Percentiles rank a stretch among this genome's conserved stretches.
These are phyloP conservation scores for Crotalus helleri DNA, from an alignment of 2,113 vertebrate genomes.

Conservation along the genomic window DNA sequence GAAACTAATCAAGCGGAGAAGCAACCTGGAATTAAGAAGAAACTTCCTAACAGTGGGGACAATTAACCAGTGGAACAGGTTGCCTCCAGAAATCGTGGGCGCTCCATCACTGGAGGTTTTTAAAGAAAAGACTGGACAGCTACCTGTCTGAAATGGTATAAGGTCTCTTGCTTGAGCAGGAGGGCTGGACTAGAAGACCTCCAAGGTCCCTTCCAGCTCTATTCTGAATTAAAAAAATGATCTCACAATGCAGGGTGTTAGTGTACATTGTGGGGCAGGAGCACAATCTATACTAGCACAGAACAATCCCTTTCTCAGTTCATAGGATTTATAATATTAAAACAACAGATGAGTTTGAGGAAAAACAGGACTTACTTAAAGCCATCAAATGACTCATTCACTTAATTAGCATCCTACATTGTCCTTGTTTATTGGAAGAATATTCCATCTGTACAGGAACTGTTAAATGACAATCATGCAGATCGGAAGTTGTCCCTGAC, in stretches of 20 bases:
- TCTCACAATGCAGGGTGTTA: not conserved
- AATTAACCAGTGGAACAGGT: too few relatives aligned
- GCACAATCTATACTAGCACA: not conserved
- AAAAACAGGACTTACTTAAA: not conserved
- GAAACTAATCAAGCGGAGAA: not conserved
- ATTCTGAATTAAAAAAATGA: not conserved
- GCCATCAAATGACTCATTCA: not conserved
- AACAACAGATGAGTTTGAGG: not conserved
- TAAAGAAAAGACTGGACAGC: too few relatives aligned
- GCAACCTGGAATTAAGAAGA: too few relatives aligned
- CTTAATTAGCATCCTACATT: not conserved
- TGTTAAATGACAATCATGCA: not conserved
- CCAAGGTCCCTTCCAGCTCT: not conserved
- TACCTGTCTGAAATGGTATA: too few relatives aligned
- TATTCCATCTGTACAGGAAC: not conserved
- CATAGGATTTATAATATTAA: not conserved
- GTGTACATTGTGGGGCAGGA: not conserved
- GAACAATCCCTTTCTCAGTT: not conserved
- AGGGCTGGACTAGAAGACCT: too few relatives aligned
- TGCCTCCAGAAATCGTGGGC: too few relatives aligned
- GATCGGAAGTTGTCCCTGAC: not conserved
- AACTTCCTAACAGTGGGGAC: too few relatives aligned
- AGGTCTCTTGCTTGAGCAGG: not conserved
- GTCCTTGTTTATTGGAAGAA: not conserved
- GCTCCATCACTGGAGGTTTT: too few relatives aligned